These are phyloP conservation scores for Aphaenogaster floridana DNA, from an alignment of 1,140 invertebrate species.

Conservation along the genomic window DNA sequence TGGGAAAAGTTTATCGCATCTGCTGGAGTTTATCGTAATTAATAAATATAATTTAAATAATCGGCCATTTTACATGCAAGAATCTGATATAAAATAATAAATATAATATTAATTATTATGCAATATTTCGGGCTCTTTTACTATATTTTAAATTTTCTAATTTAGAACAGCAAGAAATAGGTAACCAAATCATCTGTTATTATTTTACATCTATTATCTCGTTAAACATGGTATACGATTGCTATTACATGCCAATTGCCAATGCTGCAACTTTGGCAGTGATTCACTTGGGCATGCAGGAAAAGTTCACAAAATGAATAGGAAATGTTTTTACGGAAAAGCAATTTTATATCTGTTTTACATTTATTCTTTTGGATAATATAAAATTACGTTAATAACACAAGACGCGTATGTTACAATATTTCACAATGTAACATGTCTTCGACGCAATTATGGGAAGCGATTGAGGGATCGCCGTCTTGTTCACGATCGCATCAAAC, in stretches of 20 bases:
- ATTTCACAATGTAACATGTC: slow-evolving; percentile 81
- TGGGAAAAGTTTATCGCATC: no score
- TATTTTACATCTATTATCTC: not conserved
- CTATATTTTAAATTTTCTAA: no score
- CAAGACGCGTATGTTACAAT: slow-evolving; percentile 84
- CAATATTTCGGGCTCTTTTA: no score
- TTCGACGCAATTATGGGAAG: slow-evolving; percentile 44
- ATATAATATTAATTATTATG: no score
- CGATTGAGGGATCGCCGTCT: not conserved
- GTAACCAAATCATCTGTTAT: no score
- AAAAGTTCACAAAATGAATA: not conserved
- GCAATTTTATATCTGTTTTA: not conserved
- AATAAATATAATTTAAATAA: no score
- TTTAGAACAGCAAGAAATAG: no score
- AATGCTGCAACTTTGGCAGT: no score
- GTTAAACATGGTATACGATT: not conserved
- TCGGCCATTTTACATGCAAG: no score
- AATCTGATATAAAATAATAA: no score
- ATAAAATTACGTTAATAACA: slow-evolving; percentile 85
- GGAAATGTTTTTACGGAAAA: not conserved
- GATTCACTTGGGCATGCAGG: no score
- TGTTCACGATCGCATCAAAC: not conserved
- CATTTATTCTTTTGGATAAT: slow-evolving; percentile 84
- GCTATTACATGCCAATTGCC: not conserved
- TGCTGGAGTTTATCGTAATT: no score